A percentile compares a stretch with the other conserved stretches of the same genome.
These are phyloP conservation scores for Eulemur macaco DNA, from an alignment of 2,113 vertebrate species.

Conservation along the genomic window DNA sequence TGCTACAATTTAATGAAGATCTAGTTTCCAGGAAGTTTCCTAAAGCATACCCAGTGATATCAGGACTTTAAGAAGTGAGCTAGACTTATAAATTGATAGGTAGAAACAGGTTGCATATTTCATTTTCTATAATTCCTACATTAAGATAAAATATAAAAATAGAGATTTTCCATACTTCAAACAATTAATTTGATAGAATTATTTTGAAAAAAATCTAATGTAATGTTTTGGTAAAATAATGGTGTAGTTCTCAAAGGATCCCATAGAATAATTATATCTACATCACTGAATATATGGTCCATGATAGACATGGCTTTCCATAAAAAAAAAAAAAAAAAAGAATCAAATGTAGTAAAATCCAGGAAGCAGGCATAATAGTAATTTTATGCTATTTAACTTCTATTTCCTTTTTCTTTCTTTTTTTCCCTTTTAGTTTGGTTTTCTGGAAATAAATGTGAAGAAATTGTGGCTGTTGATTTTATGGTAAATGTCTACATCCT, in stretches of 20 bases:
- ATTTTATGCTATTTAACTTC: not conserved
- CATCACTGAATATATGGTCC: not conserved
- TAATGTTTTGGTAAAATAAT: not conserved
- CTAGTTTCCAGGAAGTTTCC: not conserved
- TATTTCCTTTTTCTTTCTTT: not conserved
- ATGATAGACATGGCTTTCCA: not conserved
- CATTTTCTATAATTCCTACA: not conserved
- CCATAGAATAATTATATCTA: not conserved
- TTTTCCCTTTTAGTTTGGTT: not conserved
- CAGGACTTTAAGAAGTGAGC: not conserved
- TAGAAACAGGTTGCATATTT: not conserved
- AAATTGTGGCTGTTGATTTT: not conserved
- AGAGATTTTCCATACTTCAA: not conserved
- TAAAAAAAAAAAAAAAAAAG: not conserved
- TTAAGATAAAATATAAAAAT: not conserved
- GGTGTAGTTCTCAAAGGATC: not conserved
- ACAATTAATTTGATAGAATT: not conserved
- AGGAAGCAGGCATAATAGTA: not conserved
- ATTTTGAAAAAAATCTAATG: not conserved
- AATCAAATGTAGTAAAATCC: not conserved
- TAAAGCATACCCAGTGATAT: not conserved
- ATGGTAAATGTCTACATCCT: not conserved
- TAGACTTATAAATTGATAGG: not conserved
- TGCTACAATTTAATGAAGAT: not conserved
- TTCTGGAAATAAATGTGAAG: not conserved